Percentiles rank a stretch among this genome's conserved stretches.
phyloP scores from a whole-genome alignment of 2,888 invertebrate species.

The Sinotaia quadrata region DNA sequence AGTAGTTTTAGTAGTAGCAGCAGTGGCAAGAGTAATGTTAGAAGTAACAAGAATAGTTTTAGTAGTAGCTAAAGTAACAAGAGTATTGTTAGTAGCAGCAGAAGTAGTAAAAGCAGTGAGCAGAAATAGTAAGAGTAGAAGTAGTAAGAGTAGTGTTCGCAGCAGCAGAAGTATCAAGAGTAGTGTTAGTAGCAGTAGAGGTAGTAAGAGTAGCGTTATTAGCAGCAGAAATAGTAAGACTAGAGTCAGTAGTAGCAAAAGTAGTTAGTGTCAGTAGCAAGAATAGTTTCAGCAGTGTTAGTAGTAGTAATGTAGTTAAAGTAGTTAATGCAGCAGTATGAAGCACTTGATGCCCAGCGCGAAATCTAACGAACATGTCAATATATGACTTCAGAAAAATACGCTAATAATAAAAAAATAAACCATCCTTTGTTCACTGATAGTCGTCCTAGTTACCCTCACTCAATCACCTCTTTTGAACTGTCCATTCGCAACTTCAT shows the following conservation, averaged over 20 bases:
- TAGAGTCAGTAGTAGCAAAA: conserved; percentile 5
- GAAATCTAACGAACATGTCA: too few species aligned
- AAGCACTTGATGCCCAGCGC: too few species aligned
- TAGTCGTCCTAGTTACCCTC: too few species aligned
- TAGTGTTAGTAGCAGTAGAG: background rate
- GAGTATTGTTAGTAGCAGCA: background rate
- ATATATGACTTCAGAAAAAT: too few species aligned
- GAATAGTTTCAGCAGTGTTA: background rate
- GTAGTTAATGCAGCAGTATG: too few species aligned
- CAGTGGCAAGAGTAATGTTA: background rate
- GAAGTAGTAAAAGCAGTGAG: background rate
- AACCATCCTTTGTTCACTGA: too few species aligned
- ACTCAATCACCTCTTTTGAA: too few species aligned
- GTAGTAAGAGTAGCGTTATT: background rate
- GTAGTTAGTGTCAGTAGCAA: too few species aligned
- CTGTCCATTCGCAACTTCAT: too few species aligned
- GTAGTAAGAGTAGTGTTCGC: background rate
- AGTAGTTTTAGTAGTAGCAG: background rate
- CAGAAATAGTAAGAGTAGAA: background rate
- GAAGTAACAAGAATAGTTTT: background rate
- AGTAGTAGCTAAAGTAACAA: background rate
- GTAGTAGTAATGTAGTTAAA: conserved; percentile 5
- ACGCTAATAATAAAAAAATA: too few species aligned
- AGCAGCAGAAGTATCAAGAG: background rate
- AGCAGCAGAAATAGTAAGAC: background rate